Percentiles rank a stretch among this genome's conserved stretches.
Evolutionary conservation across 2,888 invertebrate genomes (phyloP).

Genomic region (Rhamnusium bicolor): DNA sequence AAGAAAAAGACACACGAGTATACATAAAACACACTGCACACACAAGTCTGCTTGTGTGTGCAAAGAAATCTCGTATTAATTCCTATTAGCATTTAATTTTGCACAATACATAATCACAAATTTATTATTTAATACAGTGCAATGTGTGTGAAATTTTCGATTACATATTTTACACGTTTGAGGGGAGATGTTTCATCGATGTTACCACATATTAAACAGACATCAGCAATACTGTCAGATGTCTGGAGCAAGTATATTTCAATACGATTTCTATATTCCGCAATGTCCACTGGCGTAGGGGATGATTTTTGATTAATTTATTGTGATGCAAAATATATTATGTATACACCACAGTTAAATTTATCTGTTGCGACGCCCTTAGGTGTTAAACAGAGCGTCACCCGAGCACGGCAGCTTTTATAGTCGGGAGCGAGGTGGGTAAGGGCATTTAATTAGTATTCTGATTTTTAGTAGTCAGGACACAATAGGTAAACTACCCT

Average conservation of each 20-base stretch:
- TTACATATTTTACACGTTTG: background rate
- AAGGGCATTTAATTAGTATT: too few species aligned
- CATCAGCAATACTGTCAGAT: background rate
- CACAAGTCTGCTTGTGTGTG: too few species aligned
- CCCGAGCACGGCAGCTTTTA: too few species aligned
- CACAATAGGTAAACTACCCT: too few species aligned
- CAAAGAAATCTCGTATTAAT: too few species aligned
- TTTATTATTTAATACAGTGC: background rate
- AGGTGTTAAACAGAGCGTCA: too few species aligned
- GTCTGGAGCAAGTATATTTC: background rate
- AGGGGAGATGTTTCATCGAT: background rate
- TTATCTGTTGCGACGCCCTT: too few species aligned
- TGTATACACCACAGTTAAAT: background rate
- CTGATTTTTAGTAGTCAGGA: too few species aligned
- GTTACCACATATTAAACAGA: background rate
- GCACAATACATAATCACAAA: background rate
- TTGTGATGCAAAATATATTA: slow-evolving; percentile 6
- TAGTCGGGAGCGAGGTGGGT: too few species aligned
- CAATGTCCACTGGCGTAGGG: background rate
- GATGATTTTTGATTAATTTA: background rate
- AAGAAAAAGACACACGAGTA: too few species aligned
- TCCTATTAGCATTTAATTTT: too few species aligned
- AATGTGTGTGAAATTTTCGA: background rate
- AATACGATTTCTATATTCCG: background rate
- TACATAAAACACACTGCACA: too few species aligned